Percentiles rank a stretch among this genome's conserved stretches.
These are phyloP conservation scores for Mythimna loreyi DNA, from an alignment of 2,888 invertebrate genomes.

Conservation along the genomic window DNA sequence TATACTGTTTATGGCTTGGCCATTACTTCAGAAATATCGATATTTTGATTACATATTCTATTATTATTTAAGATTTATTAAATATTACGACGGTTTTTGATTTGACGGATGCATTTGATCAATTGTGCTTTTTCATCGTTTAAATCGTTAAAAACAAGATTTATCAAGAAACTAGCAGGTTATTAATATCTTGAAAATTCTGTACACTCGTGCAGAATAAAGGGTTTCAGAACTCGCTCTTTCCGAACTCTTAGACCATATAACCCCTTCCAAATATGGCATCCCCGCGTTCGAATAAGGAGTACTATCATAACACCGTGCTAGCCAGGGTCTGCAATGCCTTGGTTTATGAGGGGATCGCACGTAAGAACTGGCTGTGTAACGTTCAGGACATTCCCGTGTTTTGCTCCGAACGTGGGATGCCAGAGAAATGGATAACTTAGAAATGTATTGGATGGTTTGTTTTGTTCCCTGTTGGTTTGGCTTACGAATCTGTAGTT, in stretches of 20 bases:
- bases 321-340: conserved; percentile 54
- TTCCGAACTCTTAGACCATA: conserved; percentile 44
- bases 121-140: background rate
- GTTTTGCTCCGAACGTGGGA: conserved; percentile 50
- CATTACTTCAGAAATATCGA: background rate
- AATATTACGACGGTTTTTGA: background rate
- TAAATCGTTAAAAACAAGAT: no score
- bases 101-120: background rate
- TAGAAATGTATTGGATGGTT: conserved; percentile 23
- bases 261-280: conserved; percentile 57
- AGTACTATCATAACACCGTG: conserved; percentile 73
- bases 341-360: conserved; percentile 61
- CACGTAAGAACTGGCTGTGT: conserved; percentile 65
- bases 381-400: conserved; percentile 38
- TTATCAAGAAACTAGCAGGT: no score
- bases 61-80: background rate
- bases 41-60: background rate
- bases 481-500: conserved; percentile 4
- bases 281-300: conserved; percentile 68
- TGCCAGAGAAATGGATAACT: conserved; percentile 33
- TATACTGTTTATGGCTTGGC: background rate
- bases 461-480: conserved; percentile 29
- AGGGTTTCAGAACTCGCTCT: conserved; percentile 35
- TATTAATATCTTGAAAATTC: background rate
- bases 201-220: background rate